A percentile compares a stretch with the other conserved stretches of the same genome.
These are phyloP conservation scores for Orycteropus afer DNA, from an alignment of 2,113 vertebrate genomes.

Conservation along the genomic window DNA sequence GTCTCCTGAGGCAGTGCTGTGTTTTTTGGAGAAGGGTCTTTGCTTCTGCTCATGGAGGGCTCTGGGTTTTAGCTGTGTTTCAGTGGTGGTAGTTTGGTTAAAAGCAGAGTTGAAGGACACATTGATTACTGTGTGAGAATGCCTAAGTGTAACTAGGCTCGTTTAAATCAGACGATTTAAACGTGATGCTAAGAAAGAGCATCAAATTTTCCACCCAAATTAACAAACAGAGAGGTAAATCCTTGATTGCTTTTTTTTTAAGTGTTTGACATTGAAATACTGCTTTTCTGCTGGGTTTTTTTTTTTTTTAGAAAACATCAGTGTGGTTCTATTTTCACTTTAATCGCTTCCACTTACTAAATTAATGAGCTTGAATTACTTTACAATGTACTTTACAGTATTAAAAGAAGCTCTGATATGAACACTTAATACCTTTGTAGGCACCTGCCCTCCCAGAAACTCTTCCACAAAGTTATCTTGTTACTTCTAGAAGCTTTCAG, in stretches of 20 bases:
- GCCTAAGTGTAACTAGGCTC: conserved; percentile 34
- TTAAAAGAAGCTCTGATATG: conserved; percentile 41
- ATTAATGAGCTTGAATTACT: conserved; percentile 61
- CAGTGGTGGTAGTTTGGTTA: conserved; percentile 51
- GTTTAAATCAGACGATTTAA: conserved; percentile 66
- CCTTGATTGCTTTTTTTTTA: conserved; percentile 73
- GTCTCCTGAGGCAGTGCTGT: conserved; percentile 49
- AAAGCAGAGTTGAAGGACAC: conserved; percentile 67
- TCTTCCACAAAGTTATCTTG: neutral
- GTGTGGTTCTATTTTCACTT: conserved; percentile 85
- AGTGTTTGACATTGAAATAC: conserved; percentile 85
- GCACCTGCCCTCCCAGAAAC: conserved; percentile 14
- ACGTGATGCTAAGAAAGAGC: neutral
- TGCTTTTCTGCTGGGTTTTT: conserved; percentile 87
- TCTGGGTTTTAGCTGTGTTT: neutral
- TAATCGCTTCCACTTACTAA: conserved; percentile 72
- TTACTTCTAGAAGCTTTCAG: conserved; percentile 32
- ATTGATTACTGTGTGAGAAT: neutral
- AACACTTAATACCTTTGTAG: conserved; percentile 29
- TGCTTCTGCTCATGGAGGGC: conserved; percentile 56
- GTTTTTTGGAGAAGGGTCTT: conserved; percentile 50
- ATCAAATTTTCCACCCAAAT: conserved; percentile 15
- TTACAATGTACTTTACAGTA: no score
- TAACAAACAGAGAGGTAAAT: conserved; percentile 68
- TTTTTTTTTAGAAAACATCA: conserved; percentile 89